Percentiles rank a stretch among this genome's conserved stretches.
phyloP scores from a whole-genome alignment of 2,113 vertebrate species.

The Ranitomeya variabilis region DNA sequence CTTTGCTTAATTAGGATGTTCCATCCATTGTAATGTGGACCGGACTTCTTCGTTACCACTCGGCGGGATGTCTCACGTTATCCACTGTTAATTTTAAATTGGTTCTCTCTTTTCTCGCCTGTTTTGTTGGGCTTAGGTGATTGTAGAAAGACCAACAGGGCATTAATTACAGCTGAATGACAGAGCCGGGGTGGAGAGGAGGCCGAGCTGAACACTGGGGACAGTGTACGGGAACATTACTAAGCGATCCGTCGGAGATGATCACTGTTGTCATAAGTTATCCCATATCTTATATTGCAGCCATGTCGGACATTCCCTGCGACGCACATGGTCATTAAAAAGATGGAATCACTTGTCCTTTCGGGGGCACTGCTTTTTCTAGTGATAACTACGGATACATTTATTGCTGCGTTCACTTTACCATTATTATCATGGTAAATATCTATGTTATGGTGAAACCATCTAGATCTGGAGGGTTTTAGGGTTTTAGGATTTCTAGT shows the following conservation, averaged over 20 bases:
- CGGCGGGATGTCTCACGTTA: constrained; percentile 69
- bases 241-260: background rate
- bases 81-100: constrained; percentile 66
- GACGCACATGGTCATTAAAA: background rate
- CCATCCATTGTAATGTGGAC: constrained; percentile 69
- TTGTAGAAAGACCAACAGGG: constrained; percentile 65
- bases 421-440: too few relatives aligned
- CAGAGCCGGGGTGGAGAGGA: constrained; percentile 36
- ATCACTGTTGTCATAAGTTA: background rate
- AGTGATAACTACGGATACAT: background rate
- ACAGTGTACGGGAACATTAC: constrained; percentile 15
- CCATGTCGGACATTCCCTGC: background rate
- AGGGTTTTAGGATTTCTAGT: too few relatives aligned
- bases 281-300: background rate
- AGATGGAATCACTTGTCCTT: background rate
- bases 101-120: constrained; percentile 60
- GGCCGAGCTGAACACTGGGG: constrained; percentile 25
- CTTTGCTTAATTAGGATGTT: constrained; percentile 80
- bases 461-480: too few relatives aligned
- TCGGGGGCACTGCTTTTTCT: background rate
- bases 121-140: constrained; percentile 59
- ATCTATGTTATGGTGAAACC: too few relatives aligned
- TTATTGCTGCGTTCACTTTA: too few relatives aligned
- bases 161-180: constrained; percentile 64
- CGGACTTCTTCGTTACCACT: constrained; percentile 62